Conservation (phyloP, 2,888 invertebrate genomes). For the Deroplatys truncata region DNA sequence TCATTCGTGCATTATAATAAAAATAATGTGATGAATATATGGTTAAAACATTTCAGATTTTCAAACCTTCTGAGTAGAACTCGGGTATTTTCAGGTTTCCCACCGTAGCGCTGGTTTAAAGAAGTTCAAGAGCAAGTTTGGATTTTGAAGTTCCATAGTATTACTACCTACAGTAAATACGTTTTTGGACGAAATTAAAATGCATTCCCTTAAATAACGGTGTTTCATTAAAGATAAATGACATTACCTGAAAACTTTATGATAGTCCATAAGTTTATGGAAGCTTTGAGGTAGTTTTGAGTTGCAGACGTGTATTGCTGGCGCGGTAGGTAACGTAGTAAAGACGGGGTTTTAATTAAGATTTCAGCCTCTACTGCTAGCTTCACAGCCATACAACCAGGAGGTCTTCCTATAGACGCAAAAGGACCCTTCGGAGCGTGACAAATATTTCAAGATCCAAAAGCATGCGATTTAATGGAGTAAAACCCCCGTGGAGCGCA, state of each 20-base stretch:
- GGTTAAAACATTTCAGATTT: no score
- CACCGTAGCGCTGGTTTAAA: no score
- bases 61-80: no score
- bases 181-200: no score
- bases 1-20: no score
- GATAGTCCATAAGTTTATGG: not conserved
- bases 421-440: conserved; percentile 16
- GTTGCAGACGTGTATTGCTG: not conserved
- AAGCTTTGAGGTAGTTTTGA: not conserved
- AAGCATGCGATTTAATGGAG: conserved; percentile 9
- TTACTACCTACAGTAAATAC: no score
- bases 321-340: not conserved
- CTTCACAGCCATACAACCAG: not conserved
- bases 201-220: not conserved
- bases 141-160: no score
- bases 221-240: not conserved
- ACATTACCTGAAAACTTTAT: not conserved
- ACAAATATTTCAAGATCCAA: conserved; percentile 12
- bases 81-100: no score
- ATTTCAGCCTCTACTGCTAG: not conserved
- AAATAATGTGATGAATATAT: no score
- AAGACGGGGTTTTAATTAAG: conserved; percentile 1
- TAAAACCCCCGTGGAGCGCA: not conserved
- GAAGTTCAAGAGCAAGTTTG: no score
- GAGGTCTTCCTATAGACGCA: not conserved